These are phyloP conservation scores for Peromyscus aztecus DNA, from an alignment of 2,797 vertebrate species.

Conservation along the genomic window DNA sequence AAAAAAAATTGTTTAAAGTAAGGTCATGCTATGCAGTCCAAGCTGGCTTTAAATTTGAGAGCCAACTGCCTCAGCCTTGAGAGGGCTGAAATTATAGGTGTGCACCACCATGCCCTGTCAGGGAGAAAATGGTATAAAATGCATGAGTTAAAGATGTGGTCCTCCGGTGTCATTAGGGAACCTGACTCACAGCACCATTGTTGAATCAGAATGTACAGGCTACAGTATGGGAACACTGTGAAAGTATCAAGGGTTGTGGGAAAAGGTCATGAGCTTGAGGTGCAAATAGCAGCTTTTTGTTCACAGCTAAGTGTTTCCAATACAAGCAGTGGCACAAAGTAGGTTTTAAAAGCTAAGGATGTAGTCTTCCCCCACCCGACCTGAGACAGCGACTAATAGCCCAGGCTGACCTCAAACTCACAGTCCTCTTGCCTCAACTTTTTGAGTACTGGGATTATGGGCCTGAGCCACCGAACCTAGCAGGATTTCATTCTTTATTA, in stretches of 20 bases:
- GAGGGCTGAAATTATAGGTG: neutral
- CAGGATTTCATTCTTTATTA: neutral
- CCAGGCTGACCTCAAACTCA: neutral
- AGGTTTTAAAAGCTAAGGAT: constrained; percentile 19
- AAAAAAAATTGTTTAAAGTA: neutral
- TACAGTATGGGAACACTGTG: neutral
- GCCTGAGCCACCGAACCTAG: neutral
- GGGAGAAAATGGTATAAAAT: neutral
- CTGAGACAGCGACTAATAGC: neutral
- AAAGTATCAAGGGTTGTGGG: neutral
- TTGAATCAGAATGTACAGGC: neutral
- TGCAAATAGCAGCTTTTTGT: neutral
- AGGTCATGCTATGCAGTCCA: neutral
- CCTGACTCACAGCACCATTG: neutral
- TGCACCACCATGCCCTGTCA: neutral
- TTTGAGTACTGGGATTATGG: neutral
- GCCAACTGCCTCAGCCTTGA: neutral
- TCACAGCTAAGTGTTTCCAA: neutral
- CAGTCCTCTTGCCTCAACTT: neutral
- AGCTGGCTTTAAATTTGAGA: neutral
- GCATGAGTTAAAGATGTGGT: neutral
- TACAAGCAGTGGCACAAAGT: neutral
- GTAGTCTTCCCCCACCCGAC: neutral
- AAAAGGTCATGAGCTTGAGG: neutral
- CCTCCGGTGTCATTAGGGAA: neutral